Evolutionary conservation across 2,888 invertebrate species (phyloP), one percentile per base, ranked within the genome.

Genomic region (Chromoteleia sp.): DNA sequence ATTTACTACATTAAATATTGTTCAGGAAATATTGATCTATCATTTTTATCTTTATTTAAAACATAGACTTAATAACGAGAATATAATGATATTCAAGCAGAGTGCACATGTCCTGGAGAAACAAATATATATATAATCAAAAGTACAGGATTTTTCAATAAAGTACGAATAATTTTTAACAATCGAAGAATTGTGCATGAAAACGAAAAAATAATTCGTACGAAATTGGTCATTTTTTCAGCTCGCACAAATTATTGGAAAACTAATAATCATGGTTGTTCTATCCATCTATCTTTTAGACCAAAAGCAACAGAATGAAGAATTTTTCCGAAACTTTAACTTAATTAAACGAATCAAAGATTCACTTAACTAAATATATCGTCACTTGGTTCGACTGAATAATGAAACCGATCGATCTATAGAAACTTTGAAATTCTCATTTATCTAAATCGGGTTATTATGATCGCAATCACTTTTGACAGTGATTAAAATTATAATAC

Each of bases 281-380:
- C 25, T 4, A 25, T 6, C 6, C 3, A 25, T 25, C 6, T 6
- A 25, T 2, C 25, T 6, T 4, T 25, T 4, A 25, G 3, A 25
- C 6, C 25, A 25, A 25, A 25, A 25, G 25, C 25, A n/a, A n/a
- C n/a, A n/a, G 25, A 25, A 25, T 25, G 25, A 14, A 41, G 4
- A 14, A 15, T 41, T 41, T 41, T 41, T 41, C 39, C 4, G 39
- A 41, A 41, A 41, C 29, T 25, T 50, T 12, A 4, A 29, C 29
- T 6, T 50, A 50, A 25, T 50, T 25, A 14, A 29, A 17, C 14
- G 1, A 29, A 50, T 50, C 25, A 29, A 29, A 29, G 14, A 12
- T 14, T 50, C 29, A 12, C 7, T 5, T 29, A 50, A 25, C 29
- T 50, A 50, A 50, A 50, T 48, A 50, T 50, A 50, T 50, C 2